Evolutionary conservation across 2,797 vertebrate species (phyloP), one percentile per base, ranked within the genome.

Genomic region (Ctenochaetus hawaiiensis): DNA sequence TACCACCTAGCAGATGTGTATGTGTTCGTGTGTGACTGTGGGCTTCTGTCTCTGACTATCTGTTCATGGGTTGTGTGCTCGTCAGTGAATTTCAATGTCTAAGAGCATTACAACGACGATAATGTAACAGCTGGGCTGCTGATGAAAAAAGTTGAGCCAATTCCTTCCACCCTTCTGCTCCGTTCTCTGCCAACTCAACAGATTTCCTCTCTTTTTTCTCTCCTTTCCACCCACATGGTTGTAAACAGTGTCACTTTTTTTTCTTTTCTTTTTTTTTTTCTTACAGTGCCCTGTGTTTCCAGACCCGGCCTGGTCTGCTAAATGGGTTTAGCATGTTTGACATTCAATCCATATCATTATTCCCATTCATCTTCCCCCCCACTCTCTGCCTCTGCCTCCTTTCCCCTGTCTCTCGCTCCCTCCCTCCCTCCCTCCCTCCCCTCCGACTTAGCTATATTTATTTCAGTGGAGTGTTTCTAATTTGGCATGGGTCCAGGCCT

Each of bases 401-500:
- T 66, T 47, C 49, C 82, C 75, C 75, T 70, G 20, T 65, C 80
- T 73, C 81, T 53, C 44, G n/a, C 75, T 61, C 78, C 26, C 26
- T 30, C 26, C 26, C 26, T 30, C 26, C 26, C 26, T n/a, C n/a
- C n/a, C n/a, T n/a, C n/a, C 83, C 66, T 67, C 80, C 87, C 67
- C 80, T 79, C 88, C 73, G 83, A 84, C 83, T 88, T 85, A 78
- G 90, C 90, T 95, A 93, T 95, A 94, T 95, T 95, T 95, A 94
- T 95, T 94, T 94, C 93, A 92, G 88, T 86, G 79, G 91, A 94
- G 93, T 95, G 94, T 93, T 95, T 94, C 88, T 93, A 91, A 93
- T 94, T 94, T 95, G 95, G 94, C 94, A 64, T 81, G 45, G 84
- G 89, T 92, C 93, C 95, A 95, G 91, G 87, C 85, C 86, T 86